Evolutionary conservation across 2,113 vertebrate species (phyloP).

Genomic region (Hassar affinis): DNA sequence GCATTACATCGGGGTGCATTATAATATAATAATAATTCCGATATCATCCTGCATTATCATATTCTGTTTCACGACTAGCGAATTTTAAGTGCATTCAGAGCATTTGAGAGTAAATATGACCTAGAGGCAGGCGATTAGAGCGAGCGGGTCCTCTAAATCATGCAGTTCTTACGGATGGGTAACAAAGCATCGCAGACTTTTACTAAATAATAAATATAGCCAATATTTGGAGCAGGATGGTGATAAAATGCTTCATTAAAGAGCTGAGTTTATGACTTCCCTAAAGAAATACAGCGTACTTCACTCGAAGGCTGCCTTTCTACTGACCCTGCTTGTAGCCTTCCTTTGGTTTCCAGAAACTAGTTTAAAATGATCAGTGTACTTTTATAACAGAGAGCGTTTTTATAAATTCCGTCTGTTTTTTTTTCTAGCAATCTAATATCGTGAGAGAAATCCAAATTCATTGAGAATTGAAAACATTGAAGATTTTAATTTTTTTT

Average conservation of each 20-base stretch:
- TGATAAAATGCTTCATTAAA: conserved; percentile 33
- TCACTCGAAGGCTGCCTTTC: background rate
- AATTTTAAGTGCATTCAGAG: background rate
- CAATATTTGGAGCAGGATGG: conserved; percentile 1
- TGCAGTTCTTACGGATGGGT: background rate
- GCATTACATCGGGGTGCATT: background rate
- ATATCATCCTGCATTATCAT: background rate
- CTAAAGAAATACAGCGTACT: background rate
- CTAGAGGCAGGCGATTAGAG: background rate
- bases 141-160: background rate
- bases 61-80: background rate
- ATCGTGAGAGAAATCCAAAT: background rate
- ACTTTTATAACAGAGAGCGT: background rate
- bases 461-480: background rate
- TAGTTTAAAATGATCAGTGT: background rate
- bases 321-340: background rate
- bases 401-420: background rate
- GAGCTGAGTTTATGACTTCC: conserved; percentile 23
- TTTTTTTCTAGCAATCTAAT: background rate
- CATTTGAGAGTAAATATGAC: background rate
- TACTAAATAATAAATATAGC: conserved; percentile 21
- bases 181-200: background rate
- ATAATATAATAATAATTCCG: background rate
- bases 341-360: background rate
- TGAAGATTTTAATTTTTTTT: too few species aligned